Percentiles rank a stretch among this genome's conserved stretches.
These are phyloP conservation scores for Zootoca vivipara DNA, from an alignment of 2,113 vertebrate genomes.

Conservation along the genomic window DNA sequence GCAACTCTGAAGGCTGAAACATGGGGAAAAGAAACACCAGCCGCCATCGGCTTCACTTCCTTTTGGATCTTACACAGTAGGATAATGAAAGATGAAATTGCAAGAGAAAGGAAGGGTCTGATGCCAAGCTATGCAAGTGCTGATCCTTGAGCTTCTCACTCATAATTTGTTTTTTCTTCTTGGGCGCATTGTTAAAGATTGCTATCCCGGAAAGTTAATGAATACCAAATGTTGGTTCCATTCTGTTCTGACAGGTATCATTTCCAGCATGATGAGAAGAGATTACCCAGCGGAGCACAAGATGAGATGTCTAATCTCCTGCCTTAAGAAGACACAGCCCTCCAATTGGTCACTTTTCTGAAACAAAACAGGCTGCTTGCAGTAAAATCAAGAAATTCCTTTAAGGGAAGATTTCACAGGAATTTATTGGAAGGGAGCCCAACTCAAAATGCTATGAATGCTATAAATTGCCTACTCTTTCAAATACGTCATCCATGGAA, in stretches of 20 bases:
- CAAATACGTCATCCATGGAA: slow-evolving; percentile 17
- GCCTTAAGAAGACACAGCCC: slow-evolving; percentile 56
- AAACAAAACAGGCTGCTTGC: slow-evolving; percentile 36
- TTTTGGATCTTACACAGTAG: background rate
- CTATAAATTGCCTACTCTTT: slow-evolving; percentile 16
- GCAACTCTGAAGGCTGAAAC: slow-evolving; percentile 13
- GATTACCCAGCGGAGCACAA: slow-evolving; percentile 60
- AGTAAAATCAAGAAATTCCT: slow-evolving; percentile 38
- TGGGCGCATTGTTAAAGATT: slow-evolving; percentile 30
- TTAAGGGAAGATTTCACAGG: background rate
- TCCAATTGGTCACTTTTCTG: slow-evolving; percentile 12
- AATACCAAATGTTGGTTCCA: slow-evolving; percentile 40
- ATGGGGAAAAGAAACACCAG: background rate
- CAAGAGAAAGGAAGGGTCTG: background rate
- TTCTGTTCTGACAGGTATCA: slow-evolving; percentile 40
- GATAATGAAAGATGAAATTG: slow-evolving; percentile 10
- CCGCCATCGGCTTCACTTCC: background rate
- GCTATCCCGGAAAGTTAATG: slow-evolving; percentile 47
- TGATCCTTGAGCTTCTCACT: slow-evolving; percentile 46
- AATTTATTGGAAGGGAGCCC: background rate
- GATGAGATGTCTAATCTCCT: slow-evolving; percentile 59
- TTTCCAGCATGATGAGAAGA: slow-evolving; percentile 58
- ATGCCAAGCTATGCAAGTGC: slow-evolving; percentile 12
- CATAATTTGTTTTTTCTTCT: slow-evolving; percentile 52
- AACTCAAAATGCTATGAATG: slow-evolving; percentile 17